Percentiles rank a stretch among this genome's conserved stretches.
Evolutionary conservation across 2,113 vertebrate genomes (phyloP).

Genomic region (Mesembrinibis cayennensis): DNA sequence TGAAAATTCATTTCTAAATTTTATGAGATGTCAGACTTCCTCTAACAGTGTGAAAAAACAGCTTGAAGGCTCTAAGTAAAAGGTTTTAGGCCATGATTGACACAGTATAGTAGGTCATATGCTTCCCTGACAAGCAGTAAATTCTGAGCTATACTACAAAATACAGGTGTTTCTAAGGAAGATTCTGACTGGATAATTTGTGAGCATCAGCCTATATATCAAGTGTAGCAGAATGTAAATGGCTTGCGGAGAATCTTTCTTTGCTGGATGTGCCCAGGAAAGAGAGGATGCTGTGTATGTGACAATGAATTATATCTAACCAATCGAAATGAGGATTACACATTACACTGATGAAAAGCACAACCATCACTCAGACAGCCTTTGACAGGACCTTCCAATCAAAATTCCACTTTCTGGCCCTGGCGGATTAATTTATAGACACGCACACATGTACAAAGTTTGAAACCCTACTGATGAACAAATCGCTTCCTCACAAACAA

Average conservation of each 20-base stretch:
- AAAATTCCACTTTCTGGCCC: constrained; percentile 38
- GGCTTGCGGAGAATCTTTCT: constrained; percentile 13
- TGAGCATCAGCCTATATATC: constrained; percentile 49
- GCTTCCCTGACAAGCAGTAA: constrained; percentile 61
- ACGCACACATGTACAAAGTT: background rate
- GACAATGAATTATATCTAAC: constrained; percentile 56
- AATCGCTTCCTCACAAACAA: constrained; percentile 36
- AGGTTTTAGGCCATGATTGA: constrained; percentile 61
- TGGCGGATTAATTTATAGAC: constrained; percentile 5
- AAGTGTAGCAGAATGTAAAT: constrained; percentile 29
- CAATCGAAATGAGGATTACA: constrained; percentile 43
- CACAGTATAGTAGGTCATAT: constrained; percentile 10
- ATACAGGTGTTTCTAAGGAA: constrained; percentile 63
- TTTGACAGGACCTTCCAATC: constrained; percentile 59
- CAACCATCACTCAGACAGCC: constrained; percentile 50
- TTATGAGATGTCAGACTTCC: constrained; percentile 65
- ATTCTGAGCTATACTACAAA: constrained; percentile 46
- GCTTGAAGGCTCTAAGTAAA: constrained; percentile 17
- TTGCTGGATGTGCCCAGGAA: background rate
- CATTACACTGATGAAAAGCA: constrained; percentile 59
- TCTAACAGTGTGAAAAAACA: constrained; percentile 56
- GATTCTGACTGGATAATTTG: constrained; percentile 65
- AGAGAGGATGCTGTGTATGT: background rate
- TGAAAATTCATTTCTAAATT: constrained; percentile 61
- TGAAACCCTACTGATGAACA: constrained; percentile 1